Percentiles rank a stretch among this genome's conserved stretches.
Conservation (phyloP, 2,113 vertebrate genomes). For the Leucoraja erinaceus region DNA sequence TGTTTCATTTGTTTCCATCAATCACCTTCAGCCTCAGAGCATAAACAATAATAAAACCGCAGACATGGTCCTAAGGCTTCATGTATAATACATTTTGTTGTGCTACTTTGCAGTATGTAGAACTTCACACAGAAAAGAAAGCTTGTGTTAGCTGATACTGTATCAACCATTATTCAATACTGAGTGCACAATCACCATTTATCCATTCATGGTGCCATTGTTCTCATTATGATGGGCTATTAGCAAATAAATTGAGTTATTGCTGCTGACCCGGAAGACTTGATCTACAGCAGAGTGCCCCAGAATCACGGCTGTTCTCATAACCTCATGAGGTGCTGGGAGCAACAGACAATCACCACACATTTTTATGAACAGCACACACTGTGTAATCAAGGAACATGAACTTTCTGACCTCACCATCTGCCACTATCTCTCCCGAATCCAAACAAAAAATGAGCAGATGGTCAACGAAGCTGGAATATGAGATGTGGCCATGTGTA, state of each 20-base stretch:
- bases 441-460: constrained; percentile 59
- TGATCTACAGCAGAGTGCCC: constrained; percentile 42
- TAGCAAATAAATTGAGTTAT: constrained; percentile 14
- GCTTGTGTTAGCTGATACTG: not conserved
- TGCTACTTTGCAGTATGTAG: not conserved
- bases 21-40: not conserved
- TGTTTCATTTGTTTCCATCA: not conserved
- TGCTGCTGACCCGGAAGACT: constrained; percentile 40
- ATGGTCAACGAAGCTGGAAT: constrained; percentile 55
- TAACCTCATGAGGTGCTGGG: constrained; percentile 43
- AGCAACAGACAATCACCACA: constrained; percentile 53
- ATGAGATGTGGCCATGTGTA: not conserved
- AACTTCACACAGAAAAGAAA: not conserved
- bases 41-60: not conserved
- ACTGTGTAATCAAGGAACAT: constrained; percentile 53
- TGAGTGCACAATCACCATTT: not conserved
- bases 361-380: constrained; percentile 56
- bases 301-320: constrained; percentile 43
- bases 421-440: constrained; percentile 56
- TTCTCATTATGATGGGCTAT: not conserved
- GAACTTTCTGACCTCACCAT: constrained; percentile 61
- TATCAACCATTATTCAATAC: not conserved
- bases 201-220: not conserved
- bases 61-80: not conserved
- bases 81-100: not conserved